These are phyloP conservation scores for Zophobas atratus DNA, from an alignment of 1,140 invertebrate species.

Conservation along the genomic window DNA sequence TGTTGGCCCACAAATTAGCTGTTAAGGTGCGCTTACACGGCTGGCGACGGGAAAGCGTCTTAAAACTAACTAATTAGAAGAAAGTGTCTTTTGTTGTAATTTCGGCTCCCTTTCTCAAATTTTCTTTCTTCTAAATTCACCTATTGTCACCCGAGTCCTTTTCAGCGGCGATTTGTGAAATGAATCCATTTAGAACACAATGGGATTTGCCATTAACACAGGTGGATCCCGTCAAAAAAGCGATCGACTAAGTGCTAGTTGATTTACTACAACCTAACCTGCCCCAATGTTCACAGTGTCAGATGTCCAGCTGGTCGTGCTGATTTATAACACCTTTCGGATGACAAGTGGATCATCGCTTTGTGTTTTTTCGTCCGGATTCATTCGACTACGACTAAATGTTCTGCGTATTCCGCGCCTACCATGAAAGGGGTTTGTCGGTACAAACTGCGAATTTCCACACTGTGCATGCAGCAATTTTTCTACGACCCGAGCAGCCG, in stretches of 20 bases:
- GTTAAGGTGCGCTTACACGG: no score
- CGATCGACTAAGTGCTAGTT: slow-evolving; percentile 23
- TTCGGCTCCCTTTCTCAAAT: no score
- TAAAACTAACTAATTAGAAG: no score
- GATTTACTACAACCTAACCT: slow-evolving; percentile 50
- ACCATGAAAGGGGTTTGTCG: background rate
- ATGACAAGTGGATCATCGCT: slow-evolving; percentile 50
- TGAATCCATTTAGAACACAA: slow-evolving; percentile 18
- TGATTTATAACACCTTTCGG: slow-evolving; percentile 46
- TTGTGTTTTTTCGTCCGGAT: slow-evolving; percentile 19
- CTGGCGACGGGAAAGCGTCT: no score
- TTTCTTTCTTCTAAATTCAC: no score
- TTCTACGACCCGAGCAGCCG: background rate
- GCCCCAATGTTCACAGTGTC: slow-evolving; percentile 52
- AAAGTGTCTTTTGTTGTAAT: no score
- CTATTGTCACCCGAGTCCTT: no score
- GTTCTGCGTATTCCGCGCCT: slow-evolving; percentile 15
- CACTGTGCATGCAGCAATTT: background rate
- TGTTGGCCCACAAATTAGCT: no score
- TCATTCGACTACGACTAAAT: background rate
- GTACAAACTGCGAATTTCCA: background rate
- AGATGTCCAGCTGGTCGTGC: slow-evolving; percentile 45
- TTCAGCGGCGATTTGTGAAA: background rate
- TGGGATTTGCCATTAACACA: slow-evolving; percentile 15
- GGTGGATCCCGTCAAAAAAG: slow-evolving; percentile 2